phyloP scores from a whole-genome alignment of 1,140 invertebrate species.

The Colletes gigas region DNA sequence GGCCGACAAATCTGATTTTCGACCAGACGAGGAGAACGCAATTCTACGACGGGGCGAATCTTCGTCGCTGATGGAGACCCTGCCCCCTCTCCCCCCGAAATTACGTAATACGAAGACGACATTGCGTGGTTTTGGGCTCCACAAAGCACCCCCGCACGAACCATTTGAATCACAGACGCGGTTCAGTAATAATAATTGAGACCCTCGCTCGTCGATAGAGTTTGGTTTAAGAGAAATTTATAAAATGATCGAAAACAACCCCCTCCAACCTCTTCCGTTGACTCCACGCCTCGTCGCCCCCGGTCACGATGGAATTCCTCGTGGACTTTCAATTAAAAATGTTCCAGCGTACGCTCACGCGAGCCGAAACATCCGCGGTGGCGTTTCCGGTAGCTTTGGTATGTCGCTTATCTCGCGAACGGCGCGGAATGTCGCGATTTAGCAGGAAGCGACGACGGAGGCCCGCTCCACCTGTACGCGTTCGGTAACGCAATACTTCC shows the following conservation, averaged over 20 bases:
- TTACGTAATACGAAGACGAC: neutral
- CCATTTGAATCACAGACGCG: too few relatives aligned
- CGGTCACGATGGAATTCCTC: neutral
- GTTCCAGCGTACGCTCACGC: neutral
- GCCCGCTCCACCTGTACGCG: conserved; percentile 15
- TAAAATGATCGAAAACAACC: too few relatives aligned
- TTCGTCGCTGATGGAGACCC: conserved; percentile 33
- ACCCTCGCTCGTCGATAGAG: too few relatives aligned
- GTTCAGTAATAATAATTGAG: too few relatives aligned
- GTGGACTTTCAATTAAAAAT: neutral
- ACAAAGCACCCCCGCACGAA: too few relatives aligned
- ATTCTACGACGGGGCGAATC: conserved; percentile 30
- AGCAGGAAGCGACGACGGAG: conserved; percentile 30
- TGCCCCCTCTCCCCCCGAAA: neutral
- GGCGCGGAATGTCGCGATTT: conserved; percentile 50
- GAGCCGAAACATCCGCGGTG: conserved; percentile 2
- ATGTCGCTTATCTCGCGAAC: conserved; percentile 36
- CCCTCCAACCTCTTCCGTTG: neutral
- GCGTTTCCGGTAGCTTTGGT: conserved; percentile 9
- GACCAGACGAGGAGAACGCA: conserved; percentile 35
- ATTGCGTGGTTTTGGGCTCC: neutral
- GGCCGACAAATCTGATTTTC: conserved; percentile 62
- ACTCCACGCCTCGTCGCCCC: neutral
- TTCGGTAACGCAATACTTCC: conserved; percentile 45
- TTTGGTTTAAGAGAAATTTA: too few relatives aligned